Evolutionary conservation across 2,113 vertebrate species (phyloP).

Genomic region (Vimba vimba): DNA sequence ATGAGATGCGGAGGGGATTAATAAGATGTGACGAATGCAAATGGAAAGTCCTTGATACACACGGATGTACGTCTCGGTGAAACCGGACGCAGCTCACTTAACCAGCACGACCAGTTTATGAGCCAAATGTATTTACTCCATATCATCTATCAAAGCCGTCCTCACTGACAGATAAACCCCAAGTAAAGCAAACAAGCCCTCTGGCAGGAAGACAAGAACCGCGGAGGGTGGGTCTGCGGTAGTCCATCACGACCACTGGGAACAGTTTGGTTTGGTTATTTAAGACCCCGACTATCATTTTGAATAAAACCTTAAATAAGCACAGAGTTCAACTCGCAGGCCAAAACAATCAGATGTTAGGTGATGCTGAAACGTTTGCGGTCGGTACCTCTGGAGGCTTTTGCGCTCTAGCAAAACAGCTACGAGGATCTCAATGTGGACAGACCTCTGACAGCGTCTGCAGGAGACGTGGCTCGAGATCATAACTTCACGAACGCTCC

Average conservation of each 20-base stretch:
- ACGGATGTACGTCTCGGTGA: slow-evolving; percentile 45
- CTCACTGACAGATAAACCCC: slow-evolving; percentile 42
- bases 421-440: slow-evolving; percentile 14
- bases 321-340: neutral
- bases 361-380: slow-evolving; percentile 32
- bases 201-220: neutral
- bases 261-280: slow-evolving; percentile 17
- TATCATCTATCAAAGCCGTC: slow-evolving; percentile 39
- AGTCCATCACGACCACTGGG: slow-evolving; percentile 25
- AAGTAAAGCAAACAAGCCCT: slow-evolving; percentile 32
- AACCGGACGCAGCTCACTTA: slow-evolving; percentile 62
- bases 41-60: slow-evolving; percentile 32
- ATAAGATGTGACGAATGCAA: slow-evolving; percentile 32
- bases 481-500: slow-evolving; percentile 31
- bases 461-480: neutral
- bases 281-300: slow-evolving; percentile 12
- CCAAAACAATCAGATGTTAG: slow-evolving; percentile 47
- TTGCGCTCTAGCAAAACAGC: too few relatives aligned
- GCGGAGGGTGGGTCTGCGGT: neutral
- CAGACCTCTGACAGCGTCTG: slow-evolving; percentile 1
- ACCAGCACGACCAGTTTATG: slow-evolving; percentile 59
- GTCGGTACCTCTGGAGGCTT: slow-evolving; percentile 31
- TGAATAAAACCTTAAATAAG: slow-evolving; percentile 45
- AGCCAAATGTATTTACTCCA: slow-evolving; percentile 49
- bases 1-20: neutral